Evolutionary conservation across 2,113 vertebrate genomes (phyloP), one percentile per base, ranked within the genome.

Genomic region (Strigops habroptila): DNA sequence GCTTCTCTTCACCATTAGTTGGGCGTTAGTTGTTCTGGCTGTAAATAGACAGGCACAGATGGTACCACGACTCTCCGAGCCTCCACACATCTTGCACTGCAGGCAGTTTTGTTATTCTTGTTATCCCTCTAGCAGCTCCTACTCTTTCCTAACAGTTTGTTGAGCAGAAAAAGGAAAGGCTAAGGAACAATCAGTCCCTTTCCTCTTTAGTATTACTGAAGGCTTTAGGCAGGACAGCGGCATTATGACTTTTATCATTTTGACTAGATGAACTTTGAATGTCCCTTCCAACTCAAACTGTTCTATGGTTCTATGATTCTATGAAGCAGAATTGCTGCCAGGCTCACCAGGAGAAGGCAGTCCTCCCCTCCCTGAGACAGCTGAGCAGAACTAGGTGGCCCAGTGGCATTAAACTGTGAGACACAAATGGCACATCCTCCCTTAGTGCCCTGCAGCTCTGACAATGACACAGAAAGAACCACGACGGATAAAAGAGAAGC

Each of bases 11-110:
- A 91, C 91, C 96, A 93, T 96, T 96, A 96, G 92, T 43, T 93
- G 95, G 95, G 93, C 87, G 96, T 96, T 94, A 95, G 93, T 97
- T 96, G 91, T 97, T 96, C 93, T 96, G 95, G 75, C 96, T 95
- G 92, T 92, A 95, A 96, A 96, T 95, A 97, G 95, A 96, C 92
- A 91, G 92, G 92, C 91, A 97, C 96, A 97, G 97, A 97, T 97
- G 96, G 97, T 86, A 82, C 91, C 91, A 64, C 64, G 30, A 70
- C 87, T 94, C 84, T 91, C 92, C 2, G 75, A 97, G 97, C 96
- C 94, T 97, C 94, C 96, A 96, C 94, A 95, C 95, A 97, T 93
- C 92, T 91, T 92, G 88, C 79, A 49, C 91, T 92, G 95, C 81
- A 75, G 86, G 78, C 86, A 96, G 93, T 96, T 95, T 84, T 95